Evolutionary conservation across 2,797 vertebrate species (phyloP).

Genomic region (Alosa sapidissima): DNA sequence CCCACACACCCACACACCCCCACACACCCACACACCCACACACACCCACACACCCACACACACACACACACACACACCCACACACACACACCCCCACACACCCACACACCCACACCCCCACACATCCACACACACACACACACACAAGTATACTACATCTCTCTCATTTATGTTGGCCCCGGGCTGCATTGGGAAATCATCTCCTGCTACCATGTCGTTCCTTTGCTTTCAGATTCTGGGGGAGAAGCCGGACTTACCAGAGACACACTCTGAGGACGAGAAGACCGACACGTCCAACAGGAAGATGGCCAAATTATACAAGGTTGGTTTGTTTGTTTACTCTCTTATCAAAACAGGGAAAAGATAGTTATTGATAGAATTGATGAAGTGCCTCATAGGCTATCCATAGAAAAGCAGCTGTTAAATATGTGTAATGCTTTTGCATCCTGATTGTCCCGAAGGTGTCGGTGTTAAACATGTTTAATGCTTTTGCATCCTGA

Average conservation of each 20-base stretch:
- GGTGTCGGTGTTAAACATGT: too few species aligned
- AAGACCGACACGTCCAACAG: constrained; percentile 60
- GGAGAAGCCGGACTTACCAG: constrained; percentile 65
- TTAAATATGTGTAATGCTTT: neutral
- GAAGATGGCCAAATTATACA: constrained; percentile 62
- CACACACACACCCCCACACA: neutral
- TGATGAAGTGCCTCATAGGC: neutral
- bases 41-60: neutral
- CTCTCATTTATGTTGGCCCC: neutral
- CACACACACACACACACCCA: too few species aligned
- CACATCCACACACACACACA: neutral
- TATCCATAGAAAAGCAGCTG: neutral
- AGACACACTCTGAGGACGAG: constrained; percentile 49
- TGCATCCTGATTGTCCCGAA: neutral
- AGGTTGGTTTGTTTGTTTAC: constrained; percentile 51
- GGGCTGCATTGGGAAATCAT: neutral
- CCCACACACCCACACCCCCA: neutral
- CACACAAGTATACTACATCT: too few species aligned
- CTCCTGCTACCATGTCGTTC: neutral
- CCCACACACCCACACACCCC: too few species aligned
- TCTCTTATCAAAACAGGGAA: too few species aligned
- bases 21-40: too few species aligned
- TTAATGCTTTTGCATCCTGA: neutral
- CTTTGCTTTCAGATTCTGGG: constrained; percentile 61
- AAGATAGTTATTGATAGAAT: neutral